Evolutionary conservation across 1,140 invertebrate genomes (phyloP), one percentile per base, ranked within the genome.

Genomic region (Nephila pilipes): DNA sequence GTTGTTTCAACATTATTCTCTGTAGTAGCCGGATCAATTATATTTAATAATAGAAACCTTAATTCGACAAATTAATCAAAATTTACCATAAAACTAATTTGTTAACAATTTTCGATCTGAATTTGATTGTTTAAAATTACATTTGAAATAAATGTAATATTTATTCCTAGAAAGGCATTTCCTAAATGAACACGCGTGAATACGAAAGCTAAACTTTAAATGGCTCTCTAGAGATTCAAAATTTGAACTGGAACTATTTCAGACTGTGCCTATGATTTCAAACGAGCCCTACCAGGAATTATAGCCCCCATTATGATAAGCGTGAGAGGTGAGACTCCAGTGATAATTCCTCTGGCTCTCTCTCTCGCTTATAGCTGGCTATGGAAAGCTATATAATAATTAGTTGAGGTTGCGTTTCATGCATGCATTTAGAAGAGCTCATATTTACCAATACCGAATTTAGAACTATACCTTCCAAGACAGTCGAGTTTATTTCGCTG

Each of bases 261-360:
- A 75, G 69, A 75, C 69, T 75, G 69, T 32, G 69, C 69, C 16
- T 29, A 16, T 12, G 69, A 75, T 75, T 36, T 36, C 32, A 32
- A 75, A 75, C 32, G 58, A 75, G 69, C 69, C 32, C 32, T 75
- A 29, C 69, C 69, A 75, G 69, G 69, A 75, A 75, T 75, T 75
- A 75, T 75, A 75, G 20, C 69, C 69, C 16, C 69, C 69, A 75
- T 75, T 75, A 75, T 75, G 69, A 75, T 75, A 75, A 75, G 69
- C 69, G 69, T 75, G 69, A 75, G 69, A 75, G 69, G 32, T 25
- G 63, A 32, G 69, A 75, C 69, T 75, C 29, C 1, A 75, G 69
- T 14, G 32, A 36, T 75, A 75, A 75, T 75, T 75, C 32, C 69
- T 32, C n/a, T n/a, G n/a, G n/a, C n/a, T n/a, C n/a, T n/a, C 10